These are phyloP conservation scores for Valencia hispanica DNA, from an alignment of 2,797 vertebrate species.

Conservation along the genomic window DNA sequence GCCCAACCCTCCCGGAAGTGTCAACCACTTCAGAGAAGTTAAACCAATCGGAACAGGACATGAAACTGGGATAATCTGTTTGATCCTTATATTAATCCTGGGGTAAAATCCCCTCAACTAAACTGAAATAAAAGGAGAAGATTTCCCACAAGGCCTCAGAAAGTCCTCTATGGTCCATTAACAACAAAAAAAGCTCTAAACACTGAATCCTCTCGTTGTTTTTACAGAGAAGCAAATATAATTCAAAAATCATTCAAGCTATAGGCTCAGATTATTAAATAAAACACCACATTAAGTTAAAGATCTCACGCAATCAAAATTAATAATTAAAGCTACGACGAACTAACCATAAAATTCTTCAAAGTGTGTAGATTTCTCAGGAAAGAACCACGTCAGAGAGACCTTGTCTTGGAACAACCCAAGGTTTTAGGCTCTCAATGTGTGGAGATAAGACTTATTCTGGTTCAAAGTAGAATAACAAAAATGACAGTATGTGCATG, in stretches of 20 bases:
- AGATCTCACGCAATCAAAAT: background rate
- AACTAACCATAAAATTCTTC: background rate
- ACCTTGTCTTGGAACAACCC: background rate
- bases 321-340: background rate
- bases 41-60: too few species aligned
- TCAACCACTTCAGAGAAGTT: background rate
- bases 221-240: too few species aligned
- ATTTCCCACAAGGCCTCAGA: too few species aligned
- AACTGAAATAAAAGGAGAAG: too few species aligned
- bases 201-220: too few species aligned
- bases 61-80: too few species aligned
- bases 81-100: too few species aligned
- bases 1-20: background rate
- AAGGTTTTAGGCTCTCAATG: background rate
- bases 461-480: background rate
- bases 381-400: background rate
- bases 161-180: too few species aligned
- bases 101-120: too few species aligned
- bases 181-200: too few species aligned
- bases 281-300: background rate
- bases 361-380: background rate
- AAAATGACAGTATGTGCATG: background rate
- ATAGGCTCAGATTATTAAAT: background rate
- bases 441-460: background rate
- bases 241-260: background rate